Percentiles rank a stretch among this genome's conserved stretches.
These are phyloP conservation scores for Caenorhabditis briggsae DNA, from an alignment of 1,140 invertebrate genomes.

Conservation along the genomic window DNA sequence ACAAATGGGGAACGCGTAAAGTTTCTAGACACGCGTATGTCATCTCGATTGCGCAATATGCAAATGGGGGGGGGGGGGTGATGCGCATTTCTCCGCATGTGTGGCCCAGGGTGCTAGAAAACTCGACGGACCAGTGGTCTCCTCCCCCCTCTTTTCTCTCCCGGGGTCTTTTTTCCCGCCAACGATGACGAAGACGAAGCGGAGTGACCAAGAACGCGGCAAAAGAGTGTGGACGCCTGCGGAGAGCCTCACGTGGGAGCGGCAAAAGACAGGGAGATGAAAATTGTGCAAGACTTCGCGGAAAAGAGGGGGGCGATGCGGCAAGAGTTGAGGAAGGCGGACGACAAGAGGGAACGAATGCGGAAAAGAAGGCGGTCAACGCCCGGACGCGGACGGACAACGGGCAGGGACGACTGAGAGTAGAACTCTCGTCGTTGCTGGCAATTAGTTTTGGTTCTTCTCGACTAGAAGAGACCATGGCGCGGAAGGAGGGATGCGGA, in stretches of 20 bases:
- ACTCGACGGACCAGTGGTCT: not conserved
- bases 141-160: not conserved
- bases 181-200: constrained; percentile 48
- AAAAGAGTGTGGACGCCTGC: constrained; percentile 42
- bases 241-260: constrained; percentile 45
- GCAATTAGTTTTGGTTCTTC: not conserved
- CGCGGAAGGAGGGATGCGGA: constrained; percentile 3
- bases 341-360: constrained; percentile 12
- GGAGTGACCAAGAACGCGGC: constrained; percentile 19
- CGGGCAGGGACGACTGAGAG: not conserved
- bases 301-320: constrained; percentile 2
- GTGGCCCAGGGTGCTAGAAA: constrained; percentile 28
- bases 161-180: constrained; percentile 2
- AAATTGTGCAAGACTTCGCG: constrained; percentile 29
- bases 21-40: constrained; percentile 36
- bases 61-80: constrained; percentile 45
- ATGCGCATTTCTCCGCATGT: constrained; percentile 42
- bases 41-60: constrained; percentile 63
- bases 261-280: not conserved
- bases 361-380: constrained; percentile 41
- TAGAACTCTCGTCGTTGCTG: constrained; percentile 10
- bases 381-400: not conserved
- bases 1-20: not conserved
- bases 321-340: constrained; percentile 24
- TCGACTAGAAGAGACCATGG: not conserved